A percentile compares a stretch with the other conserved stretches of the same genome.
These are phyloP conservation scores for Gymnothorax reevesii DNA, from an alignment of 2,797 vertebrate genomes.

Conservation along the genomic window DNA sequence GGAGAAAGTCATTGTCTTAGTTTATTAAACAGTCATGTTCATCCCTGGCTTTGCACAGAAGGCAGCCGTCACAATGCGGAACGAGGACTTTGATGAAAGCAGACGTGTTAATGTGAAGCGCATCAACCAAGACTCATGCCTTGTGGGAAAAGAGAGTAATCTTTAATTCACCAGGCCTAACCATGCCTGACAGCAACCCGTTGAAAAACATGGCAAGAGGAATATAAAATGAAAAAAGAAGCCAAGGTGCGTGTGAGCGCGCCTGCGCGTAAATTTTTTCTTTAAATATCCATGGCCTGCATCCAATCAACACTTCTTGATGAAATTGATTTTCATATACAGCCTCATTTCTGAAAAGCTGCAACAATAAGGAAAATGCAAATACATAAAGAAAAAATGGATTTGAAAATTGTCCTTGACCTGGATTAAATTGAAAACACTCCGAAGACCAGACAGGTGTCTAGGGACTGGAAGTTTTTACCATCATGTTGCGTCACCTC, in stretches of 20 bases:
- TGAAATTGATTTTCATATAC: background rate
- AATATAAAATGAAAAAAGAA: slow-evolving; percentile 1
- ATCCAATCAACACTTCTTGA: background rate
- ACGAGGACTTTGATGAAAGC: background rate
- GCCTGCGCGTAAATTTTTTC: background rate
- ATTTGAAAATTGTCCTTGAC: too few species aligned
- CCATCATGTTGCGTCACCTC: too few species aligned
- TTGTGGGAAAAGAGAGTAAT: slow-evolving; percentile 42
- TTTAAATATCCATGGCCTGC: background rate
- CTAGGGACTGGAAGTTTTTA: too few species aligned
- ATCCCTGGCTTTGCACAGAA: background rate
- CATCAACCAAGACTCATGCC: slow-evolving; percentile 20
- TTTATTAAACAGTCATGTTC: slow-evolving; percentile 15
- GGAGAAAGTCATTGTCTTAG: background rate
- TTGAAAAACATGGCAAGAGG: slow-evolving; percentile 45
- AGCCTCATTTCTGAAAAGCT: background rate
- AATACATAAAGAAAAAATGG: too few species aligned
- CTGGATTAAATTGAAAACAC: too few species aligned
- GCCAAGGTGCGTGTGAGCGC: background rate
- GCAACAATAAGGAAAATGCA: too few species aligned
- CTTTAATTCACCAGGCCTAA: slow-evolving; percentile 55
- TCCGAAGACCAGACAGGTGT: too few species aligned
- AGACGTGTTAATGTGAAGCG: background rate
- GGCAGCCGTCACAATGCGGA: background rate
- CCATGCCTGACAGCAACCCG: slow-evolving; percentile 57